Evolutionary conservation across 2,113 vertebrate genomes (phyloP), one percentile per base, ranked within the genome.

Genomic region (Tyto alba): DNA sequence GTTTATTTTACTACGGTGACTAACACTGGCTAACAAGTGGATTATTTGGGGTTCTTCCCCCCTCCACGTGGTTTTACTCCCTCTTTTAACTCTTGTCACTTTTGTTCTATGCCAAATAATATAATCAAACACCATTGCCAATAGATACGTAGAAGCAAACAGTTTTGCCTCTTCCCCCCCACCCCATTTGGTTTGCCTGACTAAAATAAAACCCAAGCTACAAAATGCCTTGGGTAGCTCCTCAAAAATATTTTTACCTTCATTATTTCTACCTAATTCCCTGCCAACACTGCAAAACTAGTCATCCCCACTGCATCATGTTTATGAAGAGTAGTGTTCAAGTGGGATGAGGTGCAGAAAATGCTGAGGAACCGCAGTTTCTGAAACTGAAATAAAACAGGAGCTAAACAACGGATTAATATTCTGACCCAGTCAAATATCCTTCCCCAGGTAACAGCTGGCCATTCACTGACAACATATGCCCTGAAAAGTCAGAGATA

Each of bases 71-170:
- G 78, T 57, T 94, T 79, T 53, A 95, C 74, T 92, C 56, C 72
- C n/a, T 77, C 45, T 91, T 60, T 86, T 97, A 95, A 88, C 60
- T 93, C 91, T 66, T 82, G 64, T 69, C 50, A 77, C n/a, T n/a
- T n/a, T n/a, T n/a, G n/a, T n/a, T n/a, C n/a, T n/a, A n/a, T n/a
- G n/a, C n/a, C n/a, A n/a, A n/a, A n/a, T n/a, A n/a, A n/a, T n/a
- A n/a, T 88, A 95, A 97, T 95, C 93, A 96, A 96, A 86, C 78
- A 64, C 74, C 52, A 32, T 40, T 57, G 78, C 55, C 76, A 69
- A 96, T 10, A 94, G 57, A 56, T 40, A 55, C 4, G 32, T 62
- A 53, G 82, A 91, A 93, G 87, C n/a, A 6, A 97, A 93, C 55
- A 95, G 93, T 84, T 93, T 82, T 47, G 27, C 63, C 82, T 52